Conservation (phyloP, 2,113 vertebrate species). For the Poeciliopsis retropinna region DNA sequence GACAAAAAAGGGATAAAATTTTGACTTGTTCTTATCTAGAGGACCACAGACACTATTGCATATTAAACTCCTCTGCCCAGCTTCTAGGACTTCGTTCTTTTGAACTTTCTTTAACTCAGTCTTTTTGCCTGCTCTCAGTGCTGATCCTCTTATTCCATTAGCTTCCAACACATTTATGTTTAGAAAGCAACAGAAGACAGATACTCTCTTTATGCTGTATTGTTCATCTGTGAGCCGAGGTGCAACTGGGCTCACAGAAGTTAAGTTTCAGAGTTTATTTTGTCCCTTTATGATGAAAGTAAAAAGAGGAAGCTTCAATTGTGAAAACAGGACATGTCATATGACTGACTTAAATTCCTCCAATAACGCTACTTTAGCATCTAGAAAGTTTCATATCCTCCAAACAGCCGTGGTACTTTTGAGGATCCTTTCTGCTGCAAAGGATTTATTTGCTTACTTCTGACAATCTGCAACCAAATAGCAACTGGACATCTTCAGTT, state of each 20-base stretch:
- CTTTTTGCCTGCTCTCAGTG: background rate
- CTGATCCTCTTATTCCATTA: background rate
- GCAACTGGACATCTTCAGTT: too few relatives aligned
- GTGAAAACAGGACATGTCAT: constrained; percentile 8
- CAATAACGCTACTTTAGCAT: constrained; percentile 6
- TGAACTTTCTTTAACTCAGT: too few relatives aligned
- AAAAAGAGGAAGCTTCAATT: constrained; percentile 19
- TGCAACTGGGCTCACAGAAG: background rate
- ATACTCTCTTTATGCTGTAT: background rate
- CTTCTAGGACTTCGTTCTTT: constrained; percentile 15
- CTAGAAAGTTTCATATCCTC: constrained; percentile 13
- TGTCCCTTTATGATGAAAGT: background rate
- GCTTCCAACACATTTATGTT: background rate
- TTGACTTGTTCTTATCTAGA: background rate
- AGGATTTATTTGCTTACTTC: background rate
- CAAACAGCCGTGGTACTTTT: constrained; percentile 1
- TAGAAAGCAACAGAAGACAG: background rate
- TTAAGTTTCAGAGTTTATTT: background rate
- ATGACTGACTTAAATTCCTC: constrained; percentile 38
- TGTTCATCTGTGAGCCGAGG: background rate
- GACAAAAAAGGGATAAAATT: background rate
- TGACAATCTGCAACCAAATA: background rate
- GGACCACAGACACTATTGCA: constrained; percentile 25
- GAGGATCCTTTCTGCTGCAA: background rate
- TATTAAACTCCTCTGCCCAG: constrained; percentile 30